phyloP scores from a whole-genome alignment of 2,888 invertebrate species.

The Caenorhabditis becei region DNA sequence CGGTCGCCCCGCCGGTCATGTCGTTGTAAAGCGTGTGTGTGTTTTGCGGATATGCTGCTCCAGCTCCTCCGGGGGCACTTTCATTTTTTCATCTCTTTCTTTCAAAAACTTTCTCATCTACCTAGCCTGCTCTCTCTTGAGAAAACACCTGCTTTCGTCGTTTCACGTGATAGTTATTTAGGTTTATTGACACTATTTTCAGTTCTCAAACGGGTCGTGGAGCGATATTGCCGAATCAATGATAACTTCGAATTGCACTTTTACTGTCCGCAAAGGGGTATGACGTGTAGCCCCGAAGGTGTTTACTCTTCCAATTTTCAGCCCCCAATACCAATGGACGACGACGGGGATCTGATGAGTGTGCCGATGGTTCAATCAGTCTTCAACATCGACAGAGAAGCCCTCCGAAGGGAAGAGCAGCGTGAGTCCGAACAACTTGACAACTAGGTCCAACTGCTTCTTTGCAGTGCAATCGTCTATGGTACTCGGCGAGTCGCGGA shows the following conservation, averaged over 20 bases:
- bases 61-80: slow-evolving; percentile 1
- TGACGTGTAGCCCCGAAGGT: not conserved
- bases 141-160: slow-evolving; percentile 31
- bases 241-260: slow-evolving; percentile 65
- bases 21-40: slow-evolving; percentile 59
- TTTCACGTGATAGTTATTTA: slow-evolving; percentile 8
- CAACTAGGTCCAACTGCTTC: not conserved
- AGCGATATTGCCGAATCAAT: slow-evolving; percentile 68
- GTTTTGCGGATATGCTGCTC: slow-evolving; percentile 37
- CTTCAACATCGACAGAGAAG: slow-evolving; percentile 66
- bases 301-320: slow-evolving; percentile 29
- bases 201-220: slow-evolving; percentile 72
- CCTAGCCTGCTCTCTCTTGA: not conserved
- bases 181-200: slow-evolving; percentile 22
- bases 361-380: slow-evolving; percentile 59
- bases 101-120: slow-evolving; percentile 12
- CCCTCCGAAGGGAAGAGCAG: slow-evolving; percentile 64
- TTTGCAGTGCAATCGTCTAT: slow-evolving; percentile 67
- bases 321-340: slow-evolving; percentile 45
- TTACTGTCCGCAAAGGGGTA: slow-evolving; percentile 63
- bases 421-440: slow-evolving; percentile 39
- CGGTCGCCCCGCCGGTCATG: slow-evolving; percentile 46
- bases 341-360: slow-evolving; percentile 66
- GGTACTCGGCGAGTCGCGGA: slow-evolving; percentile 66
- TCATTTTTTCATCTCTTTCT: slow-evolving; percentile 22